Evolutionary conservation across 2,888 invertebrate genomes (phyloP), one percentile per base, ranked within the genome.

Genomic region (Nymphalis urticae): DNA sequence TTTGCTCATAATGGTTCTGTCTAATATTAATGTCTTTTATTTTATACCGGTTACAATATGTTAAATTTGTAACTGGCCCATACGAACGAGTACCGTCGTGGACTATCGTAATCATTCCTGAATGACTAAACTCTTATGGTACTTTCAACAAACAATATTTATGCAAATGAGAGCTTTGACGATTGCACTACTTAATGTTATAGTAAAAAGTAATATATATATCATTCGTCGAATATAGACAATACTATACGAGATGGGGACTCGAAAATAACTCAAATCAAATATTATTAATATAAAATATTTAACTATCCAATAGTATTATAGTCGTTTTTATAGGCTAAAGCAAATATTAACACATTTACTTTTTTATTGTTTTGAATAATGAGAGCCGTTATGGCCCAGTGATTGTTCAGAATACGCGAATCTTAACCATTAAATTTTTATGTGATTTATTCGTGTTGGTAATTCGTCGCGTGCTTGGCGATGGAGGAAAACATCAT

Each of bases 1-100:
- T 84, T 83, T 74, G 72, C 72, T 72, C 61, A 71, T 77, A 75
- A 75, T 74, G 63, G 63, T 61, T 66, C 59, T 64, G 66, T 64
- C 66, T 64, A 62, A 66, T 73, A 68, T 72, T 75, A 73, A 70
- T 72, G 65, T 66, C 64, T 73, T 64, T 75, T 72, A 70, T 72
- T 73, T 73, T 54, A 70, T 75, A 71, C 74, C 71, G 75, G 75
- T 76, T 74, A 64, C 62, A 68, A 70, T 76, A 66, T 73, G 72
- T 73, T 71, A 71, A 64, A 62, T 62, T 61, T 69, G 68, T 62
- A 72, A 71, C 67, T 66, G 58, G 70, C 66, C 69, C 61, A 61
- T 61, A 36, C 16, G 27, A 60, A 64, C 8, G 27, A 58, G 66
- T 74, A 74, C 76, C 73, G 75, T 73, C 74, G 72, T 62, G 54